phyloP scores from a whole-genome alignment of 1,140 invertebrate genomes.

The Bombus breviceps region DNA sequence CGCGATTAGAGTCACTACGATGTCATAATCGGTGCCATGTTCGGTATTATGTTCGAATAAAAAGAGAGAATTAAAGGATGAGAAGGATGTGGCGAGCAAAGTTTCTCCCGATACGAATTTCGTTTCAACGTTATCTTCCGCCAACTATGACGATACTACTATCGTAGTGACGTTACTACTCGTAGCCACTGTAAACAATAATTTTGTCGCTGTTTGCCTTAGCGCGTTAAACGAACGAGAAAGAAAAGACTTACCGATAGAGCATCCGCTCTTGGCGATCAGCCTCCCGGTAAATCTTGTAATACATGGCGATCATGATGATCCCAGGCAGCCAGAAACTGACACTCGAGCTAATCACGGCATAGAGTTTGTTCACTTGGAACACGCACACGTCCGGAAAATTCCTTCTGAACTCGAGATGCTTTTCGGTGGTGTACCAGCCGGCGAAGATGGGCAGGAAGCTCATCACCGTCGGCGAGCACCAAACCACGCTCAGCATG shows the following conservation, averaged over 20 bases:
- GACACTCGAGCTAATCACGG: constrained; percentile 94
- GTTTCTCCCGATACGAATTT: too few relatives aligned
- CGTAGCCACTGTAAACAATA: too few relatives aligned
- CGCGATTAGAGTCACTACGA: too few relatives aligned
- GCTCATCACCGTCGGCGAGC: constrained; percentile 94
- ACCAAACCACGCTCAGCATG: constrained; percentile 95
- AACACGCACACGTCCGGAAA: constrained; percentile 93
- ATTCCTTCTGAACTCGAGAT: constrained; percentile 87
- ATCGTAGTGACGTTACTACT: too few relatives aligned
- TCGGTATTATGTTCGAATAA: too few relatives aligned
- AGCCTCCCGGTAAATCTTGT: constrained; percentile 95
- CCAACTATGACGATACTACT: too few relatives aligned
- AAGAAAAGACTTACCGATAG: constrained; percentile 86
- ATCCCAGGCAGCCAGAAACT: constrained; percentile 98
- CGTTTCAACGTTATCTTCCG: too few relatives aligned
- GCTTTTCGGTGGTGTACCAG: constrained; percentile 94
- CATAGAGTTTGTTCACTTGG: constrained; percentile 94
- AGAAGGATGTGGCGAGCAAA: too few relatives aligned
- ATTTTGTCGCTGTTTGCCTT: too few relatives aligned
- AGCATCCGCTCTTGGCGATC: constrained; percentile 95
- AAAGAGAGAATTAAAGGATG: too few relatives aligned
- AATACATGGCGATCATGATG: constrained; percentile 97
- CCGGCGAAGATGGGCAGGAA: constrained; percentile 97
- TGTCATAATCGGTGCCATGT: too few relatives aligned
- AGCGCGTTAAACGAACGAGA: background rate